Base-by-base conservation (phyloP, 2,113 vertebrate species). In the Lutjanus erythropterus region DNA sequence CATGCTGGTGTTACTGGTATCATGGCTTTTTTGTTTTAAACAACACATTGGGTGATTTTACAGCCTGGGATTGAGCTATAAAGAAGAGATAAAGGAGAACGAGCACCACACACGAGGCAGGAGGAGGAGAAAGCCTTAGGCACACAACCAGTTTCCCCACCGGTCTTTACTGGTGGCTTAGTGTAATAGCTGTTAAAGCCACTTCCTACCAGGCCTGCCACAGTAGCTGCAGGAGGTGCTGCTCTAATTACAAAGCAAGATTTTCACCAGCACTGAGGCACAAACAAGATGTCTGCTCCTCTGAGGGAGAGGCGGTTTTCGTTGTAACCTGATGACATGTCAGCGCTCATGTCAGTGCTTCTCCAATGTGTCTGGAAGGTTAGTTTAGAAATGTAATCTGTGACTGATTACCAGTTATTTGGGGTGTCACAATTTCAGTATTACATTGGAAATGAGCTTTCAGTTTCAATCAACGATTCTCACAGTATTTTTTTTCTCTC, bases 71-170 rank as follows among this genome's bases (percentile, higher is more conserved):
- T 68, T 9, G 3, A 35, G n/a, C 65, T 52, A 71, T 42, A 76
- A 42, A 56, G 10, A 73, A 59, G 64, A 70, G 72, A 89, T 85
- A 29, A 73, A 86, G 55, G 42, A 41, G 16, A 67, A 65, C 15
- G 9, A 42, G 75, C 71, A 41, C 84, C 84, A 81, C 86, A 89
- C 87, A 83, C 29, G n/a, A 87, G 42, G 78, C 69, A 85, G 62
- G n/a, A 9, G 21, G 31, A 39, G 42, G 42, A 29, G 68, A 80
- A 85, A 56, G 55, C 49, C 59, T 67, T 12, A 21, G 55, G 74
- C 76, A 71, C 52, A 70, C 44, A 73, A 65, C 23, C 58, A 69
- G 59, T 71, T 77, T 70, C 67, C 83, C 70, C 19, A 6, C 7
- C 7, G 4, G 19, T 68, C 29, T 78, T 91, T 85, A 83, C 60